Conservation (phyloP, 2,113 vertebrate species). For the Felis chaus region DNA sequence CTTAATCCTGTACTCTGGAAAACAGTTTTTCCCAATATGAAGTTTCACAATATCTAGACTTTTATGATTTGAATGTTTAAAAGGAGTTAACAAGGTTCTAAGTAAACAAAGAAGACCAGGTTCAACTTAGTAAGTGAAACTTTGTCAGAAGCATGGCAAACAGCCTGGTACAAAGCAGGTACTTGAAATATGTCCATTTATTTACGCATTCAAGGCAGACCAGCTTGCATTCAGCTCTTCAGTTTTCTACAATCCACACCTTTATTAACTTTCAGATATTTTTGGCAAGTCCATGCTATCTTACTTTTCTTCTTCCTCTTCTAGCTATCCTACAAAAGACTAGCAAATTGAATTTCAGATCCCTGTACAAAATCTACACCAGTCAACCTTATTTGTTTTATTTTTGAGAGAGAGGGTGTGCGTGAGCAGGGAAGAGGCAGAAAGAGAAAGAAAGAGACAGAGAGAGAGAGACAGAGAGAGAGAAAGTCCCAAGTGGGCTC, state of each 20-base stretch:
- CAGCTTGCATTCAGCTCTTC: neutral
- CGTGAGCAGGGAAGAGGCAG: too few species aligned
- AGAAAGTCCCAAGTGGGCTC: too few species aligned
- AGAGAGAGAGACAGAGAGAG: too few species aligned
- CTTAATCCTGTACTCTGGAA: neutral
- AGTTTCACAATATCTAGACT: neutral
- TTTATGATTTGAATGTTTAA: neutral
- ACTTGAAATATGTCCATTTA: too few species aligned
- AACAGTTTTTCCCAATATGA: neutral
- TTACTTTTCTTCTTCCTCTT: neutral
- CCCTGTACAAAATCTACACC: neutral
- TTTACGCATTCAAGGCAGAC: neutral
- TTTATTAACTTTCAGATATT: neutral
- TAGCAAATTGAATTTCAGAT: neutral
- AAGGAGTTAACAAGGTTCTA: neutral
- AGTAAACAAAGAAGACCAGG: neutral
- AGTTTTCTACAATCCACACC: neutral
- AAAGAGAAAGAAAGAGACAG: too few species aligned
- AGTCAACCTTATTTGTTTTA: neutral
- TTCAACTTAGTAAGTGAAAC: neutral
- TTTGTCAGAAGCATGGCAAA: neutral
- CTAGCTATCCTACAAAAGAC: neutral
- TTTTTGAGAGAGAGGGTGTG: too few species aligned
- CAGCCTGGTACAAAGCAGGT: neutral
- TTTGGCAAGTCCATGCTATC: neutral